Percentiles rank a stretch among this genome's conserved stretches.
Evolutionary conservation across 1,140 invertebrate genomes (phyloP).

Genomic region (Drosophila hydei): DNA sequence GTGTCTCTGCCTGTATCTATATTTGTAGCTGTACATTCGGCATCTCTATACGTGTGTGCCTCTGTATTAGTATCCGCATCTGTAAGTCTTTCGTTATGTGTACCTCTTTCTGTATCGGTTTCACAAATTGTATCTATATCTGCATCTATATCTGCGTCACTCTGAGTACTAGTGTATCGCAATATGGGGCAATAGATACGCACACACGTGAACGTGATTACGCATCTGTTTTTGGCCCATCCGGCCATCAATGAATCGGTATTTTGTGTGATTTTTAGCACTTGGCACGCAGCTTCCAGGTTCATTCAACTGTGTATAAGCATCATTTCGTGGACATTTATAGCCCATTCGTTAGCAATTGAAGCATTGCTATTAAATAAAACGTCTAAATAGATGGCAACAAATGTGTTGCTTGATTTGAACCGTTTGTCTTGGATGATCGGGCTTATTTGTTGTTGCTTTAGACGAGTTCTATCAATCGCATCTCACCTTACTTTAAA

Average conservation of each 20-base stretch:
- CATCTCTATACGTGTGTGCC: too few species aligned
- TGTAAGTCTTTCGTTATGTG: too few species aligned
- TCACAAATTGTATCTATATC: conserved; percentile 5
- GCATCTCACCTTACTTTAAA: too few species aligned
- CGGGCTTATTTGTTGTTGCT: too few species aligned
- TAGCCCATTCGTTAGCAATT: neutral
- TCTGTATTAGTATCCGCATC: too few species aligned
- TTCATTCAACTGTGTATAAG: conserved; percentile 29
- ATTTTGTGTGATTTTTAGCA: neutral
- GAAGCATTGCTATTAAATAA: neutral
- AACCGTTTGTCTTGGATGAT: too few species aligned
- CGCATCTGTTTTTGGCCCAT: neutral
- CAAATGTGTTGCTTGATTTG: too few species aligned
- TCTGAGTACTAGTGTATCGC: neutral
- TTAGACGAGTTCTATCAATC: too few species aligned
- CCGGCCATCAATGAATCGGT: conserved; percentile 7
- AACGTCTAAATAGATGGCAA: neutral
- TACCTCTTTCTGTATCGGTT: conserved; percentile 3
- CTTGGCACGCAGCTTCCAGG: conserved; percentile 3
- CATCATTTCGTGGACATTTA: neutral
- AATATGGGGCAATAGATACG: conserved; percentile 23
- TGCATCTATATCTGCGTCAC: conserved; percentile 4
- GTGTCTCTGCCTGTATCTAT: too few species aligned
- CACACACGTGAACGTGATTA: neutral
- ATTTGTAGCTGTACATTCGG: too few species aligned